phyloP scores from a whole-genome alignment of 2,888 invertebrate genomes.

The Apocheima hispidaria region DNA sequence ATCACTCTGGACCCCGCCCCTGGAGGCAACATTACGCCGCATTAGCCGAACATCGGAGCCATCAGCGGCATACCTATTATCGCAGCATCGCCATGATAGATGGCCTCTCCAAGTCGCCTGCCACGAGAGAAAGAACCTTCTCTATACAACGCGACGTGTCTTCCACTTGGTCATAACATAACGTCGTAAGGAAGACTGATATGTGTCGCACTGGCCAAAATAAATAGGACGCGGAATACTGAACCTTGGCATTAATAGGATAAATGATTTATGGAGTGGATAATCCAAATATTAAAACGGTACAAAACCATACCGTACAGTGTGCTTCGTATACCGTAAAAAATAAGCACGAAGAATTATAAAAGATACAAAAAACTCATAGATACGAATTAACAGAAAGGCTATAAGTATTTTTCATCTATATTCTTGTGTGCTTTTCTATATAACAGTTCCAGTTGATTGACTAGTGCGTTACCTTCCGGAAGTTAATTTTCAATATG shows the following conservation, averaged over 20 bases:
- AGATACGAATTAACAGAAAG: too few species aligned
- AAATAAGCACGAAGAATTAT: too few species aligned
- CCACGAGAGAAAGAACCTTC: conserved; percentile 35
- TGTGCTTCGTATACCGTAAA: neutral
- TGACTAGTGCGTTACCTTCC: too few species aligned
- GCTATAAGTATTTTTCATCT: too few species aligned
- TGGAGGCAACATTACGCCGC: conserved; percentile 53
- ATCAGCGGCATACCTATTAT: conserved; percentile 52
- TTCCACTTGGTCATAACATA: conserved; percentile 17
- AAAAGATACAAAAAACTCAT: too few species aligned
- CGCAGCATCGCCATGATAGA: conserved; percentile 43
- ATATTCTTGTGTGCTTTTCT: too few species aligned
- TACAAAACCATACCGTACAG: too few species aligned
- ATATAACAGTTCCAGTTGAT: too few species aligned
- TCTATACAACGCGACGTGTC: conserved; percentile 16
- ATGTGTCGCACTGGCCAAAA: conserved; percentile 24
- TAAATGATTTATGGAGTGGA: conserved; percentile 35
- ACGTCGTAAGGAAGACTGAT: conserved; percentile 27
- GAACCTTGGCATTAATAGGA: conserved; percentile 39
- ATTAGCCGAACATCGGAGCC: conserved; percentile 62
- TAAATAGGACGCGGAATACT: conserved; percentile 35
- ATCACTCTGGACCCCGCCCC: conserved; percentile 45
- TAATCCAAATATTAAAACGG: conserved; percentile 36
- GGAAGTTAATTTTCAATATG: too few species aligned
- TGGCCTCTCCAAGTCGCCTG: conserved; percentile 37